Evolutionary conservation across 2,888 invertebrate species (phyloP), one percentile per base, ranked within the genome.

Genomic region (Erebia palarica): DNA sequence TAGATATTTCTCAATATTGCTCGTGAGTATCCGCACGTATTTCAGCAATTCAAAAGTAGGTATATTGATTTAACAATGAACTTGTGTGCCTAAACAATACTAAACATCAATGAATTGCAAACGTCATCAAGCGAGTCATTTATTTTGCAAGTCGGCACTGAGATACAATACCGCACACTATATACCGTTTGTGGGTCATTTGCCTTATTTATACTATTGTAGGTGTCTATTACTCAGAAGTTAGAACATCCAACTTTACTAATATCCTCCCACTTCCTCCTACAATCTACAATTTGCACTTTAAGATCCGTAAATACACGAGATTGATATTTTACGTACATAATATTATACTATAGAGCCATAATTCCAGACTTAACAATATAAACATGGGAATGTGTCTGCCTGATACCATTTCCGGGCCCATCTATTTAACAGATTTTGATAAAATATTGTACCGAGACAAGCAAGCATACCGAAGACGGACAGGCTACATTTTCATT

Each of bases 1-100:
- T 36, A 36, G 36, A 36, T 36, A 36, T 53, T 53, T 55, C 7
- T 55, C n/a, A 51, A 51, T 10, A n/a, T 51, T 14, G 14, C 16
- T 10, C 10, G 47, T 18, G 65, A 65, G 11, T 55, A 53, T 16
- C 10, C 10, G 4, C 53, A 65, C 69, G 57, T 51, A 18, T 18
- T 53, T 61, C 59, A 55, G 55, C 51, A 44, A 16, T 44, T 44
- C 11, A 9, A 61, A 67, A 36, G 68, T 68, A 61, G 44, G 16
- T 51, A 44, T 71, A 72, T 73, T 75, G 69, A 68, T 71, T 14
- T 27, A 13, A 67, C 72, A 69, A 72, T 69, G 65, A 27, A 65
- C 16, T 68, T 67, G 49, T 68, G 53, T 16, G 5, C n/a, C n/a
- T 53, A 21, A 8, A 57, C 57, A 27, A 27, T 69, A 49, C 65